Base-by-base conservation (phyloP, 1,140 invertebrate species). In the Drosophila suzukii region DNA sequence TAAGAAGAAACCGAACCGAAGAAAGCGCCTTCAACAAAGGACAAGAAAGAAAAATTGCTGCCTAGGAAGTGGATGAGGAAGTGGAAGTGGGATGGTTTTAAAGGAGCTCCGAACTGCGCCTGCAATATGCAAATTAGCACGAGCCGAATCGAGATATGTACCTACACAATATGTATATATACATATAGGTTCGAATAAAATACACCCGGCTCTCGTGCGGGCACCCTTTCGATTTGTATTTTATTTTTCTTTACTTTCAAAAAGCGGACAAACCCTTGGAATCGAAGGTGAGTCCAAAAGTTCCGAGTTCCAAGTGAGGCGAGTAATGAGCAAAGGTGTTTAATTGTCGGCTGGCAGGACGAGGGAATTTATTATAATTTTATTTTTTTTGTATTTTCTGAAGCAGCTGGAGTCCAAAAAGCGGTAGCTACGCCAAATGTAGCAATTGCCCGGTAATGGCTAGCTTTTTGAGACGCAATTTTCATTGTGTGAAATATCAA, bases 111-210 rank as follows among this genome's bases (percentile, higher is more conserved):
- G 49, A 46, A 39, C 51, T 56, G 53, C 58, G 67, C 57, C 66
- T 82, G 83, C 83, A 85, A 79, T 86, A 86, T 86, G 83, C 83
- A 86, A 86, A 86, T 86, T 47, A 83, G 81, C 81, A 80, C 80
- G 75, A 75, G 71, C 81, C 63, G 46, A 43, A 34, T 41, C 53
- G 20, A 49, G 36, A 39, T 61, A 39, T 34, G 32, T 34, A 10
- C 32, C 32, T 34, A 34, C 32, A 34, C 20, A 20, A 20, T 20
- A 32, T 17, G 39, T 55, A 17, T 32, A n/a, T 3, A 13, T 49
- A n/a, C 15, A 1, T 51, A 17, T 17, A n/a, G 3, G 39, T 44
- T 6, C 17, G 43, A 20, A n/a, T 4, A 11, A 38, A 39, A 58
- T 62, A 74, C 55, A 68, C 65, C 81, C 77, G 66, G 67, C 56